Percentiles rank a stretch among this genome's conserved stretches.
Evolutionary conservation across 1,140 invertebrate species (phyloP).

Genomic region (Zaprionus vittiger): DNA sequence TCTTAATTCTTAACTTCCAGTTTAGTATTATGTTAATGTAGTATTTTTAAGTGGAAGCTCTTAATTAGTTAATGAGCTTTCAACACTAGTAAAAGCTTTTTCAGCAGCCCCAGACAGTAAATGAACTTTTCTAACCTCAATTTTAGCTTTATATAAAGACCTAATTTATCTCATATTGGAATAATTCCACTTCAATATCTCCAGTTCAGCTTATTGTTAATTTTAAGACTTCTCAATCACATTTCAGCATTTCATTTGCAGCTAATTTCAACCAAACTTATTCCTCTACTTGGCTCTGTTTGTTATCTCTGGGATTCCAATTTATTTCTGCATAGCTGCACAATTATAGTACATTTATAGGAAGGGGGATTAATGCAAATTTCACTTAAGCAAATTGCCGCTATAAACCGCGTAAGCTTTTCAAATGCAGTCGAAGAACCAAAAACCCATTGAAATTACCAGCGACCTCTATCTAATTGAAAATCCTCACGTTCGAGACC

Average conservation of each 20-base stretch:
- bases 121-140: neutral
- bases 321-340: slow-evolving; percentile 58
- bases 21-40: too few species aligned
- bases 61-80: too few species aligned
- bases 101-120: neutral
- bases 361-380: slow-evolving; percentile 70
- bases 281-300: slow-evolving; percentile 43
- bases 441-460: slow-evolving; percentile 44
- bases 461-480: slow-evolving; percentile 74
- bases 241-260: neutral
- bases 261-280: slow-evolving; percentile 13
- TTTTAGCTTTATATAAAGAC: neutral
- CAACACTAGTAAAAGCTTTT: neutral
- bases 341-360: slow-evolving; percentile 36
- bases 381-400: slow-evolving; percentile 74
- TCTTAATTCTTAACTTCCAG: too few species aligned
- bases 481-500: slow-evolving; percentile 63
- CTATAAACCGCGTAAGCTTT: slow-evolving; percentile 68
- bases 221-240: neutral
- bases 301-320: slow-evolving; percentile 53
- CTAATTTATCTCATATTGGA: neutral
- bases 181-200: too few species aligned
- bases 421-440: slow-evolving; percentile 27
- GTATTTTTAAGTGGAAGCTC: too few species aligned
- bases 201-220: too few species aligned